phyloP scores from a whole-genome alignment of 2,888 invertebrate genomes.

The Hipparchia sbordonii region DNA sequence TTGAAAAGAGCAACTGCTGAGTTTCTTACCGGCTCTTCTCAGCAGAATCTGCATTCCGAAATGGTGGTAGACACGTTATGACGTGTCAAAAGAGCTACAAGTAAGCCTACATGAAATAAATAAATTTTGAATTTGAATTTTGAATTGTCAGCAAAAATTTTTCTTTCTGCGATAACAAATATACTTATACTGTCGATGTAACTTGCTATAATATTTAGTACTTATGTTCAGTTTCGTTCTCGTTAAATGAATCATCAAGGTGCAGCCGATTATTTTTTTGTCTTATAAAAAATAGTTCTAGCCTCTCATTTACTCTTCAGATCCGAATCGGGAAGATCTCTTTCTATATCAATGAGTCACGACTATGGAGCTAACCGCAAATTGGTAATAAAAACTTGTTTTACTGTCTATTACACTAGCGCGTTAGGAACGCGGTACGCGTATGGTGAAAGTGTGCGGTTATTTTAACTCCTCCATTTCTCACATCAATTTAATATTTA shows the following conservation, averaged over 20 bases:
- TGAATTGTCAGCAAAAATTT: too few relatives aligned
- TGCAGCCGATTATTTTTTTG: slow-evolving; percentile 40
- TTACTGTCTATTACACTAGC: slow-evolving; percentile 45
- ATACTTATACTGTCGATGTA: too few relatives aligned
- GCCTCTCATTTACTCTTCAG: slow-evolving; percentile 46
- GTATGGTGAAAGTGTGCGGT: background rate
- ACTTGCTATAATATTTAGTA: background rate
- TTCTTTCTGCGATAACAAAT: too few relatives aligned
- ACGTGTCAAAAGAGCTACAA: too few relatives aligned
- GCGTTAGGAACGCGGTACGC: background rate
- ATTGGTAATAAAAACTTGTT: slow-evolving; percentile 59
- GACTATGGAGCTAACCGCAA: slow-evolving; percentile 59
- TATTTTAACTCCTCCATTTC: too few relatives aligned
- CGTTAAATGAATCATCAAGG: slow-evolving; percentile 49
- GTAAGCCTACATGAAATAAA: too few relatives aligned
- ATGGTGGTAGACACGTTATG: too few relatives aligned
- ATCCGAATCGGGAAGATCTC: slow-evolving; percentile 38
- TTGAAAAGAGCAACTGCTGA: too few relatives aligned
- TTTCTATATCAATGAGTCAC: slow-evolving; percentile 59
- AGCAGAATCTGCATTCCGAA: too few relatives aligned
- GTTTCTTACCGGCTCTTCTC: too few relatives aligned
- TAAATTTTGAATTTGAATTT: too few relatives aligned
- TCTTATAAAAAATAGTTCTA: slow-evolving; percentile 38
- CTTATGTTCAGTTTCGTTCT: slow-evolving; percentile 39
- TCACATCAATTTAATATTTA: too few relatives aligned